Base-by-base conservation (phyloP, 2,888 invertebrate genomes). In the Scaptomyza parva region DNA sequence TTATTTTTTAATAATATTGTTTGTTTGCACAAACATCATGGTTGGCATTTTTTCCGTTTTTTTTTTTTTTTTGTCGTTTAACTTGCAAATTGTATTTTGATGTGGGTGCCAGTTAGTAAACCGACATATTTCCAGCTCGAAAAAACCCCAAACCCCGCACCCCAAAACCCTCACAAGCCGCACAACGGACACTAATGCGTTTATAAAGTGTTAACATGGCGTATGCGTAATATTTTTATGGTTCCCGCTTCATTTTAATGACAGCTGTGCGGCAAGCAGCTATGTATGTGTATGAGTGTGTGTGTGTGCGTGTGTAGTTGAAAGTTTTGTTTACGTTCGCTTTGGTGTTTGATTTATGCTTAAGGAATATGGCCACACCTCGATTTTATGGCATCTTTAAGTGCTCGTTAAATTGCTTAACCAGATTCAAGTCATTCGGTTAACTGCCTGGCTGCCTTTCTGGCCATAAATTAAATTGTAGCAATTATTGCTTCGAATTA, bases 191-290 rank as follows among this genome's bases (percentile, higher is more conserved):
- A 68, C 86, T 79, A 88, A 88, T 88, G 73, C 69, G 79, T 79
- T 86, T 87, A 84, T 87, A 87, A 84, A 87, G 83, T 84, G 84
- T 71, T 87, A 87, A 87, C 86, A 77, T 62, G 65, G 77, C 77
- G 79, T 87, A 77, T 87, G 70, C 70, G 77, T 74, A 70, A 86
- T 70, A 82, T 76, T 60, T 57, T 52, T 18, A 33, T 48, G 14
- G 33, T 6, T 28, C 22, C 28, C 28, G n/a, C 47, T 43, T 57
- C 59, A 50, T 57, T 64, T 81, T 86, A 77, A 83, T 69, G 57
- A 74, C 80, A 79, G 62, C 69, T 75, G 50, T 67, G 68, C 58
- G 30, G 60, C 53, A 50, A 43, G 8, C 40, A 35, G 50, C 5
- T 39, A 41, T 43, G n/a, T 18, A 17, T 12, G 4, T 12, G 12